phyloP scores from a whole-genome alignment of 2,888 invertebrate species.

The Bruchidius siliquastri region DNA sequence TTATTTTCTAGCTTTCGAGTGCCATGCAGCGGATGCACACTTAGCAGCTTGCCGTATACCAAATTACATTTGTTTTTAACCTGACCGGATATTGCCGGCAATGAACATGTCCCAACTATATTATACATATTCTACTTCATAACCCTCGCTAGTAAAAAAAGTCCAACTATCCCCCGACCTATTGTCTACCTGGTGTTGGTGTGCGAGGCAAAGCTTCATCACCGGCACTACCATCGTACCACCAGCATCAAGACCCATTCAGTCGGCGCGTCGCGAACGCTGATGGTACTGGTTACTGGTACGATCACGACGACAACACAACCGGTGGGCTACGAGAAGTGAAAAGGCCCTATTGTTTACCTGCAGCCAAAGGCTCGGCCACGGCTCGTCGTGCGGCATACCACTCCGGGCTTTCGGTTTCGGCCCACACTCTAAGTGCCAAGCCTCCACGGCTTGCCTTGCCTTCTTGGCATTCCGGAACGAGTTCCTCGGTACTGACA shows the following conservation, averaged over 20 bases:
- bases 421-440: background rate
- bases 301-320: background rate
- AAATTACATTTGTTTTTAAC: no score
- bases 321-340: background rate
- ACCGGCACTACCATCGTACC: background rate
- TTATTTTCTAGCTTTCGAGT: no score
- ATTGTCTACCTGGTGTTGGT: background rate
- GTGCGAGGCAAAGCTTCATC: background rate
- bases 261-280: background rate
- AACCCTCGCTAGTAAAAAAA: no score
- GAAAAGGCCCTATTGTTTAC: background rate
- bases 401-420: background rate
- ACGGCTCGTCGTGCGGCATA: background rate
- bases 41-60: no score
- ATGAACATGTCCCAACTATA: no score
- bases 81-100: no score
- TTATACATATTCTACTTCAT: no score
- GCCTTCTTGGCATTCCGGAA: background rate
- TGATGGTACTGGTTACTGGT: background rate
- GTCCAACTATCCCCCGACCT: background rate
- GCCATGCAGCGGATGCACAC: no score
- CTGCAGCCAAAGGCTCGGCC: background rate
- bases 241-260: background rate
- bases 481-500: background rate
- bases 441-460: background rate